phyloP scores from a whole-genome alignment of 2,797 vertebrate genomes.

The Onychomys torridus region DNA sequence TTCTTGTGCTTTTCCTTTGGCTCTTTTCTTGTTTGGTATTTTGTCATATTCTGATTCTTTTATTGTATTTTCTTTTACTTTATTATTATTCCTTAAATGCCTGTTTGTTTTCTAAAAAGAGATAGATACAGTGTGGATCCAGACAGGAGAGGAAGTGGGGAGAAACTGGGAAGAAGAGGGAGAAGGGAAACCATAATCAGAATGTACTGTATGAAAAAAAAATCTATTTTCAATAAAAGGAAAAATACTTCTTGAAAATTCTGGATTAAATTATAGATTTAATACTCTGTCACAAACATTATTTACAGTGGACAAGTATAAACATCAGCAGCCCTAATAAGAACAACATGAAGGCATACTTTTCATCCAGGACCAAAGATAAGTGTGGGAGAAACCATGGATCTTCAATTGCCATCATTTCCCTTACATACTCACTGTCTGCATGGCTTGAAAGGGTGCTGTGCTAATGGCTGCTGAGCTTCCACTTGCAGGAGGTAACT shows the following conservation, averaged over 20 bases:
- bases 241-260: conserved; percentile 42
- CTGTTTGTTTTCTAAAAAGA: background rate
- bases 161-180: background rate
- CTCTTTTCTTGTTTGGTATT: background rate
- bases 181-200: background rate
- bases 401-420: background rate
- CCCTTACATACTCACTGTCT: conserved; percentile 90
- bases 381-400: background rate
- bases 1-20: background rate
- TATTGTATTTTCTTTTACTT: background rate
- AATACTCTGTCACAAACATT: conserved; percentile 12
- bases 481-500: conserved; percentile 89
- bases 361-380: background rate
- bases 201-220: background rate
- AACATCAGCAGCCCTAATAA: background rate
- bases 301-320: conserved; percentile 2
- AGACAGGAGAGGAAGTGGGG: background rate
- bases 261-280: background rate
- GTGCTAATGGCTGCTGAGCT: conserved; percentile 86
- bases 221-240: background rate
- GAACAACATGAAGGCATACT: background rate
- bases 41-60: background rate
- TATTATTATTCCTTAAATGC: background rate
- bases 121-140: background rate
- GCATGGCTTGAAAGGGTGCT: conserved; percentile 92